Conservation (phyloP, 2,888 invertebrate genomes). For the Steromphala cineraria region DNA sequence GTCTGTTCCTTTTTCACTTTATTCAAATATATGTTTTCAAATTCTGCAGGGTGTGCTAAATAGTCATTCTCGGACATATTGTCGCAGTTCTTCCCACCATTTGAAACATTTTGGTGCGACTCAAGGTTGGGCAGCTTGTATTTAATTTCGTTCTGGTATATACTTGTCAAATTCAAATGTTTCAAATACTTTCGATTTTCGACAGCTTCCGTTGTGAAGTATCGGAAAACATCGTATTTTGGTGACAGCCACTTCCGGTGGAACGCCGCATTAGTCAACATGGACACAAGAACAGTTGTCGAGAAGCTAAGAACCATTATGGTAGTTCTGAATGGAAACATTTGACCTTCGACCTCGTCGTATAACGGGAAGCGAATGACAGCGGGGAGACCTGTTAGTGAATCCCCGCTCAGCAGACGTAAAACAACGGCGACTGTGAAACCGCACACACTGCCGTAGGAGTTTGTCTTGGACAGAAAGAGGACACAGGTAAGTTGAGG, state of each 20-base stretch:
- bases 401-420: constrained; percentile 91
- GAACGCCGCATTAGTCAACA: constrained; percentile 41
- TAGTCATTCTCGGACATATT: too few species aligned
- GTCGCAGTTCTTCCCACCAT: too few species aligned
- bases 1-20: too few species aligned
- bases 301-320: constrained; percentile 42
- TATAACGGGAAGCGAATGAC: constrained; percentile 44
- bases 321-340: constrained; percentile 52
- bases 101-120: too few species aligned
- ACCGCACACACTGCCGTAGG: constrained; percentile 57
- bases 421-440: constrained; percentile 84
- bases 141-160: too few species aligned
- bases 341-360: constrained; percentile 36
- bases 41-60: too few species aligned
- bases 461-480: constrained; percentile 39
- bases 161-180: too few species aligned
- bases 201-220: neutral
- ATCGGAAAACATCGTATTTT: constrained; percentile 34
- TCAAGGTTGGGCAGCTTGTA: too few species aligned
- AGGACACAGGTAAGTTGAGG: constrained; percentile 44
- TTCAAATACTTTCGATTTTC: neutral
- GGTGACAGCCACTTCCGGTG: constrained; percentile 23
- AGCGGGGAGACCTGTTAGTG: constrained; percentile 80
- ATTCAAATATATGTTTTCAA: too few species aligned
- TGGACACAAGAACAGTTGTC: constrained; percentile 37